phyloP scores from a whole-genome alignment of 1,140 invertebrate genomes.

The Eriocheir sinensis region DNA sequence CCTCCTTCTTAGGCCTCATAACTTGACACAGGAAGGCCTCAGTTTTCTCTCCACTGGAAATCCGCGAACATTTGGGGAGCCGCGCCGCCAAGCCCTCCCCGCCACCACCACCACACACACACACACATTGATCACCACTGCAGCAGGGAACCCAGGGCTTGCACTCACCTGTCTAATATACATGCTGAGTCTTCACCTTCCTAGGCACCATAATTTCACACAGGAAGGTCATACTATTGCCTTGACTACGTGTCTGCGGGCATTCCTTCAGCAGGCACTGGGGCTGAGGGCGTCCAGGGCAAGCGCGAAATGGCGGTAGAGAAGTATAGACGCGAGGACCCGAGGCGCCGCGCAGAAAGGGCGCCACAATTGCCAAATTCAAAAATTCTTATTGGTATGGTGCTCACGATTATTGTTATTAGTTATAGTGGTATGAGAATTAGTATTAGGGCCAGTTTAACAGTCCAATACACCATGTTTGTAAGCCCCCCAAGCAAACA shows the following conservation, averaged over 20 bases:
- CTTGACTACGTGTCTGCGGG: neutral
- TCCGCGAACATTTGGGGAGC: constrained; percentile 30
- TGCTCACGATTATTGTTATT: too few relatives aligned
- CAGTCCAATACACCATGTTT: too few relatives aligned
- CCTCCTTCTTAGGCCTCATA: constrained; percentile 12
- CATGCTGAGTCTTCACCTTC: constrained; percentile 53
- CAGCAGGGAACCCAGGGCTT: neutral
- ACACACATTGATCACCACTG: too few relatives aligned
- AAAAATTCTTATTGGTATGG: too few relatives aligned
- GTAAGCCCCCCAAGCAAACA: too few relatives aligned
- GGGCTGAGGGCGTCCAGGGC: too few relatives aligned
- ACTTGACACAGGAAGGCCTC: constrained; percentile 33
- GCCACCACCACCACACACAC: neutral
- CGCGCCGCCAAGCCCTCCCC: neutral
- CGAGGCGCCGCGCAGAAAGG: too few relatives aligned
- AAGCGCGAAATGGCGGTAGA: constrained; percentile 47
- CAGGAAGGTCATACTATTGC: neutral
- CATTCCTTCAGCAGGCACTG: neutral
- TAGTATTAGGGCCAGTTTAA: too few relatives aligned
- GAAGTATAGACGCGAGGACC: neutral
- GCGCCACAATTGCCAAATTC: too few relatives aligned
- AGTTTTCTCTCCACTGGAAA: neutral
- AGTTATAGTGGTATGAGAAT: too few relatives aligned
- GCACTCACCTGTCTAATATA: constrained; percentile 74
- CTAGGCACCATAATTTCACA: constrained; percentile 52